A percentile compares a stretch with the other conserved stretches of the same genome.
These are phyloP conservation scores for Rhynchotus rufescens DNA, from an alignment of 2,797 vertebrate genomes.

Conservation along the genomic window DNA sequence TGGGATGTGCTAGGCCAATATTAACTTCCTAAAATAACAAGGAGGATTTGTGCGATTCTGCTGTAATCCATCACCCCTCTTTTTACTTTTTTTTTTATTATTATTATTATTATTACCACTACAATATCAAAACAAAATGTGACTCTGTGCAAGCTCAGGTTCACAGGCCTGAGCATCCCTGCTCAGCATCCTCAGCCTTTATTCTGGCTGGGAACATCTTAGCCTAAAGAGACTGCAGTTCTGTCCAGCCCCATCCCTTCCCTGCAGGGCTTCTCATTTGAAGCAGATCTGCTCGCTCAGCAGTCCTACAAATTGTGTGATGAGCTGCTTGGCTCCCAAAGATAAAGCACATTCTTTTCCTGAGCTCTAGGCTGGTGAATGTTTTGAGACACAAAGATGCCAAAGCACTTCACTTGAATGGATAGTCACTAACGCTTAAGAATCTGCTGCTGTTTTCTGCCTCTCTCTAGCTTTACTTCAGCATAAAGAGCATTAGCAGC, in stretches of 20 bases:
- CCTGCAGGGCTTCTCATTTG: not conserved
- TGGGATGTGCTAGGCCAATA: conserved; percentile 6
- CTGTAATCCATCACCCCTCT: conserved; percentile 3
- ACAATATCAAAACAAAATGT: not conserved
- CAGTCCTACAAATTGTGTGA: not conserved
- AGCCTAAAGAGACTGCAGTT: not conserved
- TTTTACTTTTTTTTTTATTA: not conserved
- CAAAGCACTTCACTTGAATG: not conserved
- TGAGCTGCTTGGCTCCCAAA: not conserved
- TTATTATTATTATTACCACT: not conserved
- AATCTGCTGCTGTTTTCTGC: not conserved
- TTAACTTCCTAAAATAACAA: conserved; percentile 40
- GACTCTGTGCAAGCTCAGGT: not conserved
- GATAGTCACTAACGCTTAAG: not conserved
- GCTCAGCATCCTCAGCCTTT: conserved; percentile 11
- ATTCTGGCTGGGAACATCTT: not conserved
- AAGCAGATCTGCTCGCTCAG: not conserved
- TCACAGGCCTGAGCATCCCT: not conserved
- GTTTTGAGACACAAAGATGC: not conserved
- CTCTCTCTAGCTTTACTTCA: not conserved
- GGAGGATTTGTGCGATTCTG: conserved; percentile 1
- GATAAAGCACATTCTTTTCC: not conserved
- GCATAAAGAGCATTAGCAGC: not conserved
- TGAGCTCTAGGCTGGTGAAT: not conserved
- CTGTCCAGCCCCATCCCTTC: not conserved